Evolutionary conservation across 2,888 invertebrate species (phyloP).

Genomic region (Amphipoea oculea): DNA sequence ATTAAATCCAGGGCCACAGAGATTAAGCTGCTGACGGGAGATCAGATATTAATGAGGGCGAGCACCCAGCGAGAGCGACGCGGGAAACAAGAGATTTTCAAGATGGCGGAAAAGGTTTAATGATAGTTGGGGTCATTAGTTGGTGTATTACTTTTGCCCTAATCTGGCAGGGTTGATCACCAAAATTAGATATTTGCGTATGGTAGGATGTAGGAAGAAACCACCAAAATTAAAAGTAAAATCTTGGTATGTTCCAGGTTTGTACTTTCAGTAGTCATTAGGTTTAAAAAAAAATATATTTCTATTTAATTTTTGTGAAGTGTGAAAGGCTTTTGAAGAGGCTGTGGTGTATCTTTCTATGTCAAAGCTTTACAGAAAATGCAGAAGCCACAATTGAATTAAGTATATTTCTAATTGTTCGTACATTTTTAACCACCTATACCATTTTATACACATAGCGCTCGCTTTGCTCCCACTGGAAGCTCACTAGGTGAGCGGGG

Average conservation of each 20-base stretch:
- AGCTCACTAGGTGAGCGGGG: constrained; percentile 79
- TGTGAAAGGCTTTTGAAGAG: not conserved
- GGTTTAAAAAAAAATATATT: too few species aligned
- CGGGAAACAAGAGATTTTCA: constrained; percentile 31
- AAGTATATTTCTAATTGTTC: not conserved
- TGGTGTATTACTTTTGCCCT: constrained; percentile 17
- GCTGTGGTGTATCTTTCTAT: too few species aligned
- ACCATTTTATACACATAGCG: constrained; percentile 5
- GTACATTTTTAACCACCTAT: not conserved
- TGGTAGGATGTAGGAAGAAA: not conserved
- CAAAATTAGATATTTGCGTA: not conserved
- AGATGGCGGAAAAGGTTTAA: constrained; percentile 23
- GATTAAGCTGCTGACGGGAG: constrained; percentile 82
- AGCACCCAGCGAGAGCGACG: constrained; percentile 65
- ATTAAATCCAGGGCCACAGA: constrained; percentile 86
- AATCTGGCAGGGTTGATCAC: not conserved
- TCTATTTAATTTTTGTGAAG: too few species aligned
- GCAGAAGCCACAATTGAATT: not conserved
- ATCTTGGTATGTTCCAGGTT: not conserved
- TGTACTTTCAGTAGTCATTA: too few species aligned
- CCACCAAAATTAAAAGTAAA: not conserved
- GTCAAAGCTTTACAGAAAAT: not conserved
- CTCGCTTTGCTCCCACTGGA: constrained; percentile 60
- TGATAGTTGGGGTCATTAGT: constrained; percentile 16
- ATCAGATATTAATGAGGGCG: constrained; percentile 81